Evolutionary conservation across 1,140 invertebrate species (phyloP), one percentile per base, ranked within the genome.

Genomic region (Anastrepha ludens): DNA sequence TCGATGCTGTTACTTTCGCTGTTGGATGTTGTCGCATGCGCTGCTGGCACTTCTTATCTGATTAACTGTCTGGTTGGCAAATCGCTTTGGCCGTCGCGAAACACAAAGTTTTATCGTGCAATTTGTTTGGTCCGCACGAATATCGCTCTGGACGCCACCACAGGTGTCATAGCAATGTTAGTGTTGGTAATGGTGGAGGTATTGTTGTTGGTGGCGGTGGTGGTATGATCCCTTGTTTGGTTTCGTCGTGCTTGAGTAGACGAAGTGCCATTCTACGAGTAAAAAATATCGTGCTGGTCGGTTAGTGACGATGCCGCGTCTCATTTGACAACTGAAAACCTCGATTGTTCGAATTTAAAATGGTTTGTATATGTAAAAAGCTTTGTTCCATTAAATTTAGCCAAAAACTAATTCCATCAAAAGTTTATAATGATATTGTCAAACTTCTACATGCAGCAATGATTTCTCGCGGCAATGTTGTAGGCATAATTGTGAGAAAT

Each of bases 81-180:
- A 8, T 17, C 67, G 67, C 9, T 62, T 74, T 8, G 13, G 39
- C 39, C 41, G 39, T 4, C 67, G 67, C 67, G 13, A 67, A 67
- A 67, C 64, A 13, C 39, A 67, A 67, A 29, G 20, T 41, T 67
- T 39, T 67, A 29, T 47, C 41, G 67, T 15, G 67, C 15, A 44
- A n/a, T 74, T 74, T 74, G 67, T 74, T 74, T 74, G 67, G 39
- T 74, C 2, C 67, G 67, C 17, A 6, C 67, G 39, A 41, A 11
- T 39, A 41, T 74, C 67, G 41, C 41, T 41, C 44, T 74, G 41
- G 67, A 17, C 67, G 67, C 67, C 67, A 47, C 15, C 39, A 47
- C 67, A 41, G 41, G 67, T 74, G 67, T 74, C 67, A 74, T 74
- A 44, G 67, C 7, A 11, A 74, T 74, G 20, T 29, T 11, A 62